These are phyloP conservation scores for Montifringilla adamsi DNA, from an alignment of 2,113 vertebrate genomes.

Conservation along the genomic window DNA sequence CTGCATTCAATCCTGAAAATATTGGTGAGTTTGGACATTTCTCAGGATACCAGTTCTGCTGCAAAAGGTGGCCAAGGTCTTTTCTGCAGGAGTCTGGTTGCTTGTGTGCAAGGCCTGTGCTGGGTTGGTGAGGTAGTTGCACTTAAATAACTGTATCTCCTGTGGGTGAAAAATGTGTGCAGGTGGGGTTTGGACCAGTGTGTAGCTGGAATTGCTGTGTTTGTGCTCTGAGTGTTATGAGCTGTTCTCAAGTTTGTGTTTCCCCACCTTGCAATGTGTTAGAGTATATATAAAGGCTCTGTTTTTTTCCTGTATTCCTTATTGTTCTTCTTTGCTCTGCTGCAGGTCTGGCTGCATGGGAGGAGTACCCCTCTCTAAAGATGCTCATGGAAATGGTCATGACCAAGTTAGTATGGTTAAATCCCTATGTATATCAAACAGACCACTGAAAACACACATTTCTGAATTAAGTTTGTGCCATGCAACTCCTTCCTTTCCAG, in stretches of 20 bases:
- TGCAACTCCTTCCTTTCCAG: background rate
- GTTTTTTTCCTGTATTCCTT: background rate
- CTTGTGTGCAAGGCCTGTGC: background rate
- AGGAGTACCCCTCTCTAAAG: constrained; percentile 94
- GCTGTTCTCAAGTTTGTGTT: background rate
- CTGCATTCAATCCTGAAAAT: constrained; percentile 96
- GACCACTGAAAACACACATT: background rate
- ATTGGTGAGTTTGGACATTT: constrained; percentile 78
- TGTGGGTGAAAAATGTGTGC: background rate
- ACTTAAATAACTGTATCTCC: background rate
- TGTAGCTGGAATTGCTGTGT: background rate
- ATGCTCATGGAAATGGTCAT: constrained; percentile 99
- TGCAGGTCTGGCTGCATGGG: constrained; percentile 92
- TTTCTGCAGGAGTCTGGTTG: background rate
- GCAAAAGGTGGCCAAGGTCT: background rate
- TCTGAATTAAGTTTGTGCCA: background rate
- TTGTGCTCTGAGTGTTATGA: background rate
- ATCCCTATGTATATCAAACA: background rate
- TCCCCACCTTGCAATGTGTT: background rate
- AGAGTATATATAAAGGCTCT: background rate
- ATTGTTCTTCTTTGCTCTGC: background rate
- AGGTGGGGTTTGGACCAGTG: background rate
- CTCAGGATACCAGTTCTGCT: background rate
- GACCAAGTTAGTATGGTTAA: constrained; percentile 85
- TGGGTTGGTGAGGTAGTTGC: background rate